These are phyloP conservation scores for Petrocephalus schoutedeni DNA, from an alignment of 2,797 vertebrate genomes.

Conservation along the genomic window DNA sequence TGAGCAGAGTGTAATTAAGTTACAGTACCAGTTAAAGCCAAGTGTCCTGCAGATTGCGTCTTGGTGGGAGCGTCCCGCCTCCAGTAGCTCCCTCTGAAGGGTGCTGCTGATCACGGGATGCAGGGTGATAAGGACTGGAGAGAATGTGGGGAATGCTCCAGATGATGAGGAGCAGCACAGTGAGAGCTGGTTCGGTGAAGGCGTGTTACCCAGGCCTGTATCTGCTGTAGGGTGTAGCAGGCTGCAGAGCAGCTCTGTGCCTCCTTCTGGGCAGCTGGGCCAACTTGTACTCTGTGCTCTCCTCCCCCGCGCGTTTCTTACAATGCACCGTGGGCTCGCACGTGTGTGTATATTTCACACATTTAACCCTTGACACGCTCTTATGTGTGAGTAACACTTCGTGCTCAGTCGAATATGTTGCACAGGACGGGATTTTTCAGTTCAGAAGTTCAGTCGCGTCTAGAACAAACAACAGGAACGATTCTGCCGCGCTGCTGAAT, in stretches of 20 bases:
- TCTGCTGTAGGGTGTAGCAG: not conserved
- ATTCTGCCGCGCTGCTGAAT: not conserved
- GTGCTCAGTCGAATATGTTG: not conserved
- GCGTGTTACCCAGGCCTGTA: not conserved
- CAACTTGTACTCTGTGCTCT: not conserved
- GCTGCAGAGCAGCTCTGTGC: not conserved
- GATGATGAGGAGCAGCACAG: not conserved
- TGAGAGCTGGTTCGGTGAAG: not conserved
- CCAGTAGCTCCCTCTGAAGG: not conserved
- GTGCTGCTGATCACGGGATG: not conserved
- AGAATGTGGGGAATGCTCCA: not conserved
- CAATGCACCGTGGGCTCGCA: not conserved
- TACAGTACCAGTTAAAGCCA: not conserved
- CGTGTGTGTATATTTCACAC: not conserved
- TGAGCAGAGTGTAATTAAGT: not conserved
- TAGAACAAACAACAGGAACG: constrained; percentile 6
- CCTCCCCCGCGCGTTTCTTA: not conserved
- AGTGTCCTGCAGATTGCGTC: not conserved
- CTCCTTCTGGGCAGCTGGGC: not conserved
- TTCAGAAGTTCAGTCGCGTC: not conserved
- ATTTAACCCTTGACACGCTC: not conserved
- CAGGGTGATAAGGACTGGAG: not conserved
- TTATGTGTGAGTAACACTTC: not conserved
- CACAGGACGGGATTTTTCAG: not conserved
- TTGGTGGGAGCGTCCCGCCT: not conserved